A percentile compares a stretch with the other conserved stretches of the same genome.
Conservation (phyloP, 2,797 vertebrate genomes). For the Enteromius unitaeniatus region DNA sequence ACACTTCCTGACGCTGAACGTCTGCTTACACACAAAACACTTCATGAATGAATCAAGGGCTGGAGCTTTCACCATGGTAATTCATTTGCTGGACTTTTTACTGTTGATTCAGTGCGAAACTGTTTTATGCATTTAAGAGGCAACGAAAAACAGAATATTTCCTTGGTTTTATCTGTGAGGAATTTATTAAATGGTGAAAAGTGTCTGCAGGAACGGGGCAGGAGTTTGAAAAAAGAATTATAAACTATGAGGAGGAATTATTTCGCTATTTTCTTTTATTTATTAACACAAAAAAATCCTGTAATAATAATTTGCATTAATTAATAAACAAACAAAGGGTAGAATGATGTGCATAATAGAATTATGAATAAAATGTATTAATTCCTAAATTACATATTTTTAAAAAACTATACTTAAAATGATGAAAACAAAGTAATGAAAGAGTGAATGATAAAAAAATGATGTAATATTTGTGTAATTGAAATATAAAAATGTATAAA, state of each 20-base stretch:
- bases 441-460: not conserved
- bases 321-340: not conserved
- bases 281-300: not conserved
- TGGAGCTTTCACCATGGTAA: not conserved
- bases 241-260: not conserved
- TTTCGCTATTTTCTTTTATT: not conserved
- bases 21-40: slow-evolving; percentile 16
- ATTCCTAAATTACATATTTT: no score
- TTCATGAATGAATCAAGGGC: slow-evolving; percentile 19
- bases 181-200: not conserved
- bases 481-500: no score
- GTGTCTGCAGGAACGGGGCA: not conserved
- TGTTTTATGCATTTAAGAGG: not conserved
- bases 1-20: not conserved
- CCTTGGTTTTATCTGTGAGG: not conserved
- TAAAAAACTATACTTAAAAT: not conserved
- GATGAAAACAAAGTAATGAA: not conserved
- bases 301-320: not conserved
- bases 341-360: not conserved
- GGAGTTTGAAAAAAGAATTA: not conserved
- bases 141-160: not conserved
- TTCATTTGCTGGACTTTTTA: not conserved
- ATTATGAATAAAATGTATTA: not conserved
- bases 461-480: no score
- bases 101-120: not conserved